phyloP scores from a whole-genome alignment of 2,888 invertebrate genomes.

The Ceramica pisi region DNA sequence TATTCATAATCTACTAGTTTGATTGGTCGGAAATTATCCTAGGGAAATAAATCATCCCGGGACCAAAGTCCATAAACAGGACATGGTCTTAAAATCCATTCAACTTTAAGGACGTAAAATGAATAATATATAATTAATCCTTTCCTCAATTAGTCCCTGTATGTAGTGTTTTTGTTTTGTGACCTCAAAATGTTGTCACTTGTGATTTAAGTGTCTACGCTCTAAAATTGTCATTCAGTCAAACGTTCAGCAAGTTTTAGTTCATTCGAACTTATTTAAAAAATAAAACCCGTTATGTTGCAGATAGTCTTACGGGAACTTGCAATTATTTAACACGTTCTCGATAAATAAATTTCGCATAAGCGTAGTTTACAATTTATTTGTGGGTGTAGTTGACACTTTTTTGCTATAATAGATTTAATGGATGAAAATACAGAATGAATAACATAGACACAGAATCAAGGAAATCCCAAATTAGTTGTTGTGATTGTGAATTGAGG shows the following conservation, averaged over 20 bases:
- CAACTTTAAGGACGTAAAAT: too few relatives aligned
- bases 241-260: background rate
- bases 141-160: too few relatives aligned
- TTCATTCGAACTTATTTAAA: conserved; percentile 10
- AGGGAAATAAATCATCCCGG: too few relatives aligned
- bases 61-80: too few relatives aligned
- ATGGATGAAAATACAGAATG: conserved; percentile 27
- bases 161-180: too few relatives aligned
- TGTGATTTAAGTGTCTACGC: background rate
- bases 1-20: too few relatives aligned
- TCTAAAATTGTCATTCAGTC: background rate
- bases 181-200: too few relatives aligned
- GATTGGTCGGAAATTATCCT: too few relatives aligned
- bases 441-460: conserved; percentile 19
- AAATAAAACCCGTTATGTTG: background rate
- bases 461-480: conserved; percentile 47
- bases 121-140: too few relatives aligned
- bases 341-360: background rate
- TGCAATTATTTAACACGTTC: background rate
- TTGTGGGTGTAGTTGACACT: too few relatives aligned
- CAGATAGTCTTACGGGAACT: background rate
- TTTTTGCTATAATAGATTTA: too few relatives aligned
- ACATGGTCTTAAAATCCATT: too few relatives aligned
- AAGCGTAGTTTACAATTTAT: background rate
- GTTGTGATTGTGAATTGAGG: conserved; percentile 42